phyloP scores from a whole-genome alignment of 1,140 invertebrate genomes.

The Drosophila elegans region DNA sequence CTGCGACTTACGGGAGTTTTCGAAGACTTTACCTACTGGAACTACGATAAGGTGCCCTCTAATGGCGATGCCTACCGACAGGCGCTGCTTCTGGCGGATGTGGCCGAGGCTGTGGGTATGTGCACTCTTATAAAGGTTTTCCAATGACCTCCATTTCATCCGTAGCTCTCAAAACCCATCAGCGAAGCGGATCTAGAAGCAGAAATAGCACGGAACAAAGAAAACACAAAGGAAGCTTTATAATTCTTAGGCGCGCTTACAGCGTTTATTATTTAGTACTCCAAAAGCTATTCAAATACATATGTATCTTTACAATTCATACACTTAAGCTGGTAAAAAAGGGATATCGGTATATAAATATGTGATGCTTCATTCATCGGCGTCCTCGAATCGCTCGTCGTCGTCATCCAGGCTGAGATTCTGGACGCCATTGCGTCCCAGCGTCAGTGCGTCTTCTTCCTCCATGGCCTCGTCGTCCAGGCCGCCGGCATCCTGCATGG shows the following conservation, averaged over 20 bases:
- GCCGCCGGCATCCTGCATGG: constrained; percentile 67
- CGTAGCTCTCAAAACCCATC: constrained; percentile 46
- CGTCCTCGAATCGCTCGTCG: constrained; percentile 79
- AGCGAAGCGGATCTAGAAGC: constrained; percentile 42
- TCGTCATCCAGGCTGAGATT: constrained; percentile 77
- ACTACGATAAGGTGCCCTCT: constrained; percentile 90
- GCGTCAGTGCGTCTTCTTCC: constrained; percentile 54
- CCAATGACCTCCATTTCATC: not conserved
- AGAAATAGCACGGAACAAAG: constrained; percentile 44
- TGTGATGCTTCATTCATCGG: constrained; percentile 70
- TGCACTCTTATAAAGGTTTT: not conserved
- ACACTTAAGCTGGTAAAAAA: constrained; percentile 64
- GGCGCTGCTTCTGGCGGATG: constrained; percentile 89
- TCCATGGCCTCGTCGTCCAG: constrained; percentile 70
- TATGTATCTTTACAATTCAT: constrained; percentile 54
- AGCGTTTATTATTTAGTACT: constrained; percentile 74
- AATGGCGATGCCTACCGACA: constrained; percentile 88
- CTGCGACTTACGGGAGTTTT: constrained; percentile 87
- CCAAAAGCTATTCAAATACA: constrained; percentile 74
- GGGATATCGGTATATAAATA: constrained; percentile 56
- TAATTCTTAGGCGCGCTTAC: constrained; percentile 57
- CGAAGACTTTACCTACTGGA: constrained; percentile 90
- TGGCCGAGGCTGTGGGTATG: constrained; percentile 88
- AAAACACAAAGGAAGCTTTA: constrained; percentile 40
- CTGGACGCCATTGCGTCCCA: constrained; percentile 68